A percentile compares a stretch with the other conserved stretches of the same genome.
Conservation (phyloP, 2,888 invertebrate species). For the Catotricha subobsoleta region DNA sequence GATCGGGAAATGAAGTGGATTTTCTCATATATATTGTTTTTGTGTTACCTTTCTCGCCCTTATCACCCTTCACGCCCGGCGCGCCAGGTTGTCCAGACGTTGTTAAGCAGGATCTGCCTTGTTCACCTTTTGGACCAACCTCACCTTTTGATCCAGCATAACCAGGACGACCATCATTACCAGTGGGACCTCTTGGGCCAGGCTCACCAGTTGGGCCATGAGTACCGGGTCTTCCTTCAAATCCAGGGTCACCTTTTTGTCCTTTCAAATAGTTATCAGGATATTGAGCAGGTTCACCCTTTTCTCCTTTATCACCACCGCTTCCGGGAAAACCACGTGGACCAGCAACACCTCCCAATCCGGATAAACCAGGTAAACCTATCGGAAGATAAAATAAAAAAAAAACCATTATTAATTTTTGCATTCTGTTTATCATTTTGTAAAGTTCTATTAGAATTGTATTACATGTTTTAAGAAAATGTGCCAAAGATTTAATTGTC, state of each 20-base stretch:
- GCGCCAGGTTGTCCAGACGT: conserved; percentile 38
- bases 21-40: background rate
- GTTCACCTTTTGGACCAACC: conserved; percentile 54
- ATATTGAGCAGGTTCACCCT: conserved; percentile 55
- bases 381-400: background rate
- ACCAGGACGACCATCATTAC: conserved; percentile 24
- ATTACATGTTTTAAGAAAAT: no score
- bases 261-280: conserved; percentile 46
- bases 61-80: conserved; percentile 48
- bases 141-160: conserved; percentile 53
- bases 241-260: conserved; percentile 62
- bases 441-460: no score
- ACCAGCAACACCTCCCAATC: conserved; percentile 51
- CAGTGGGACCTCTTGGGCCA: conserved; percentile 65
- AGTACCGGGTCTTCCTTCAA: conserved; percentile 22
- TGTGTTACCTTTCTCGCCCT: conserved; percentile 44
- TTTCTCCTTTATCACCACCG: conserved; percentile 38
- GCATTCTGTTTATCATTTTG: no score
- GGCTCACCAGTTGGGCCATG: conserved; percentile 22
- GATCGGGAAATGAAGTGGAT: no score
- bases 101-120: conserved; percentile 38
- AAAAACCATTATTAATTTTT: no score
- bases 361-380: conserved; percentile 24
- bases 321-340: conserved; percentile 49
- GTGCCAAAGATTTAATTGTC: no score